phyloP scores from a whole-genome alignment of 2,113 vertebrate species.

The Ornithorhynchus anatinus region DNA sequence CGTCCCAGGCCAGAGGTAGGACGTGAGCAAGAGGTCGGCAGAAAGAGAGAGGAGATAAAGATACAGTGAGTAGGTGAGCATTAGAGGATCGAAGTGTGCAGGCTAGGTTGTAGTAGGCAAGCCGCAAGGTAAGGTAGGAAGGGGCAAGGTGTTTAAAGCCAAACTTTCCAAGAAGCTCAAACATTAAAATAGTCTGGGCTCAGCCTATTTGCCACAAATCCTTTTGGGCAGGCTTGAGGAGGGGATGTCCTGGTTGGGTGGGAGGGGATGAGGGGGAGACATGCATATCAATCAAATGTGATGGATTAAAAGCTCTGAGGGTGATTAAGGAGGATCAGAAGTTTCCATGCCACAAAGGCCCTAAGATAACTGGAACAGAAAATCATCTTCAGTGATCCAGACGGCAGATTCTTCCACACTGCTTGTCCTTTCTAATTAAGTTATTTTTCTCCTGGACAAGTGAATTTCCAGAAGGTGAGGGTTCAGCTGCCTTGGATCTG shows the following conservation, averaged over 20 bases:
- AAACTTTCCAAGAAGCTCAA: too few relatives aligned
- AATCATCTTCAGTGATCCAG: neutral
- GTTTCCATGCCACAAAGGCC: neutral
- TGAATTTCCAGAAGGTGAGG: neutral
- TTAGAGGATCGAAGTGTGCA: too few relatives aligned
- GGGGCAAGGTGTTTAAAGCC: too few relatives aligned
- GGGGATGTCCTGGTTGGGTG: neutral
- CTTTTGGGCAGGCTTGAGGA: neutral
- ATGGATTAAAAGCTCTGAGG: constrained; percentile 3
- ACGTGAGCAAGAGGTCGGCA: too few relatives aligned
- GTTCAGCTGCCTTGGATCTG: neutral
- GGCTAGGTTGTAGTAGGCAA: too few relatives aligned
- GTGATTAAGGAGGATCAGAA: constrained; percentile 24
- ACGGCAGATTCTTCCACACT: constrained; percentile 4
- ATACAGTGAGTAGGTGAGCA: too few relatives aligned
- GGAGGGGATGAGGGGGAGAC: neutral
- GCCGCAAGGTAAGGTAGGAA: too few relatives aligned
- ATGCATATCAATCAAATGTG: neutral
- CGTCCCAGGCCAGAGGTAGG: too few relatives aligned
- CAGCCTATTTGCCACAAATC: too few relatives aligned
- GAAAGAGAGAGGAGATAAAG: too few relatives aligned
- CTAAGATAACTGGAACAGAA: constrained; percentile 16
- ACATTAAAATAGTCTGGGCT: too few relatives aligned
- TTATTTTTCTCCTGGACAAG: neutral
- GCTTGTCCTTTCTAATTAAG: neutral